A percentile compares a stretch with the other conserved stretches of the same genome.
Evolutionary conservation across 2,888 invertebrate genomes (phyloP).

Genomic region (Archaeoteleia sp.): DNA sequence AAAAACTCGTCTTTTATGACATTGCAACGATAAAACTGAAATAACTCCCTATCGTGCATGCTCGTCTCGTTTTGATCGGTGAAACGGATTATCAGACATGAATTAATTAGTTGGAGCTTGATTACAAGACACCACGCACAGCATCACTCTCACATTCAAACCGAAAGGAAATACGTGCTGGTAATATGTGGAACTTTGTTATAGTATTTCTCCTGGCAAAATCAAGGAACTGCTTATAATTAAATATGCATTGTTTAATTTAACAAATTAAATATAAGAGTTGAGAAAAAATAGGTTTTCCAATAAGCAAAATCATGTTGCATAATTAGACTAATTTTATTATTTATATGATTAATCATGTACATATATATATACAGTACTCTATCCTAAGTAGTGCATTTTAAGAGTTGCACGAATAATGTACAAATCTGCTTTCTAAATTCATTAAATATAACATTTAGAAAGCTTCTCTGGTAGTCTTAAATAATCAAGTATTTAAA

Average conservation of each 20-base stretch:
- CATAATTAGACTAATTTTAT: too few species aligned
- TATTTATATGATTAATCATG: too few species aligned
- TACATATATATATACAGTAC: too few species aligned
- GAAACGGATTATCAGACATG: conserved; percentile 50
- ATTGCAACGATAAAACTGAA: conserved; percentile 27
- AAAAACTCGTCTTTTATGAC: conserved; percentile 19
- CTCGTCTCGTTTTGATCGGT: conserved; percentile 48
- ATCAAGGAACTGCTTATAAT: too few species aligned
- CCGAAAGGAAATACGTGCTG: conserved; percentile 39
- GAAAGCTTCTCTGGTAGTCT: too few species aligned
- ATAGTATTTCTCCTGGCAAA: not conserved
- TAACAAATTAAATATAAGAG: not conserved
- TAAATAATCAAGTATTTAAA: too few species aligned
- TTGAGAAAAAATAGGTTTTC: too few species aligned
- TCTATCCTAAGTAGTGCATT: too few species aligned
- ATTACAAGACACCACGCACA: conserved; percentile 47
- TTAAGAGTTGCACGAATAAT: too few species aligned
- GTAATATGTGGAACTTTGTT: conserved; percentile 25
- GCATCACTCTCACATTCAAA: conserved; percentile 18
- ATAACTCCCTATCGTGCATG: conserved; percentile 37
- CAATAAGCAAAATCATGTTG: too few species aligned
- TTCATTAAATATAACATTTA: too few species aligned
- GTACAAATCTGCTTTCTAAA: too few species aligned
- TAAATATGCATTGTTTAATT: not conserved
- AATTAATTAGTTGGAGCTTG: conserved; percentile 51